A percentile compares a stretch with the other conserved stretches of the same genome.
Conservation (phyloP, 2,113 vertebrate genomes). For the Corythoichthys intestinalis region DNA sequence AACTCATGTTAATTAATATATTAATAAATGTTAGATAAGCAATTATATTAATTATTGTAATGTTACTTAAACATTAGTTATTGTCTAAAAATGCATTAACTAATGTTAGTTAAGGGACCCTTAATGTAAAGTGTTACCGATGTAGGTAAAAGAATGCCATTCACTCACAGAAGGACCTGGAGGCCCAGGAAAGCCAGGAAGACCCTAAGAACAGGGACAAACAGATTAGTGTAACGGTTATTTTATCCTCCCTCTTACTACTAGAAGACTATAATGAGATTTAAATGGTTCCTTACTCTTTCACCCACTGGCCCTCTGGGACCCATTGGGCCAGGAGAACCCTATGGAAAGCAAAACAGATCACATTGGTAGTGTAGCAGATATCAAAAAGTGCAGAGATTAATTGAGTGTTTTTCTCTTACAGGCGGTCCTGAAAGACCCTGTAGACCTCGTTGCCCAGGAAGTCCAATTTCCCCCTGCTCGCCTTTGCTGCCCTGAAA, state of each 20-base stretch:
- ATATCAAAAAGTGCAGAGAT: constrained; percentile 11
- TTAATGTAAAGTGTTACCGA: too few relatives aligned
- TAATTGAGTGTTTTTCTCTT: constrained; percentile 32
- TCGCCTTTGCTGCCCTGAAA: constrained; percentile 77
- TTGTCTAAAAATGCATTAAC: too few relatives aligned
- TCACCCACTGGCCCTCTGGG: constrained; percentile 75
- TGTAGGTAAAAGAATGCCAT: background rate
- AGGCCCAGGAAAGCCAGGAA: constrained; percentile 76
- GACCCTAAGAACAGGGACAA: constrained; percentile 60
- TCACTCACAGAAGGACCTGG: constrained; percentile 71
- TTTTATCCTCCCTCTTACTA: background rate
- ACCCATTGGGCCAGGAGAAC: constrained; percentile 68
- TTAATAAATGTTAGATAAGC: too few relatives aligned
- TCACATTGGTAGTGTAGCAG: background rate
- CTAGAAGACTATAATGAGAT: background rate
- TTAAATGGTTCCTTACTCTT: constrained; percentile 62
- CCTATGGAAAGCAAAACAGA: constrained; percentile 54
- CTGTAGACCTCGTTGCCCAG: constrained; percentile 74
- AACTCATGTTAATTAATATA: too few relatives aligned
- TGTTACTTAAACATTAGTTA: too few relatives aligned
- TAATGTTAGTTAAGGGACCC: too few relatives aligned
- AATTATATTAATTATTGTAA: too few relatives aligned
- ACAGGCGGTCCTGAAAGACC: constrained; percentile 70
- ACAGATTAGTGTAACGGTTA: background rate
- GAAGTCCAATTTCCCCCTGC: constrained; percentile 73